phyloP scores from a whole-genome alignment of 2,888 invertebrate genomes.

The Cylloceria caligata region DNA sequence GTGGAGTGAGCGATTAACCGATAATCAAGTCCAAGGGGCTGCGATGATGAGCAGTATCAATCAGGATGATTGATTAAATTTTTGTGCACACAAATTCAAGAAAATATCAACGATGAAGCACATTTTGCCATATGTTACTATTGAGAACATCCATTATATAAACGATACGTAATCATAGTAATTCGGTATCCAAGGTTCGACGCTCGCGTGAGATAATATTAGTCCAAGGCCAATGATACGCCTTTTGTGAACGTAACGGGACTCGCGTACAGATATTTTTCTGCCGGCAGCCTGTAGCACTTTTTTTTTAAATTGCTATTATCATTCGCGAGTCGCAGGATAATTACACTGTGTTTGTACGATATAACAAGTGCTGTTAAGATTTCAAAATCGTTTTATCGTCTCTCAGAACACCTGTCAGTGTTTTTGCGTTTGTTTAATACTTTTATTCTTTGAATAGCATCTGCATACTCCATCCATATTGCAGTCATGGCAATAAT shows the following conservation, averaged over 20 bases:
- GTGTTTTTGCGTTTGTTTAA: not conserved
- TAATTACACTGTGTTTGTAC: slow-evolving; percentile 9
- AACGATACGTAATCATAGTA: slow-evolving; percentile 25
- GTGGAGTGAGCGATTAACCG: not conserved
- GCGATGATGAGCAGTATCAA: not conserved
- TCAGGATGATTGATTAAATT: not conserved
- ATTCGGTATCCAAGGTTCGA: slow-evolving; percentile 28
- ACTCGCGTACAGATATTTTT: slow-evolving; percentile 25
- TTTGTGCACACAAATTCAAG: not conserved
- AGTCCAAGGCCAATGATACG: slow-evolving; percentile 49
- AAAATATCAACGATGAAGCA: not conserved
- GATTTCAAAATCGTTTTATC: slow-evolving; percentile 3
- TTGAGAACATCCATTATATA: slow-evolving; percentile 1
- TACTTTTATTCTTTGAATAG: not conserved
- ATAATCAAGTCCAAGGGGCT: not conserved
- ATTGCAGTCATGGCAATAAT: too few species aligned
- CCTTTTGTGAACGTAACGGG: slow-evolving; percentile 35
- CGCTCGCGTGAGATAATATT: slow-evolving; percentile 44
- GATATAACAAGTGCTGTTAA: not conserved
- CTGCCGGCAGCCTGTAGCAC: not conserved
- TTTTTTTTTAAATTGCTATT: slow-evolving; percentile 9
- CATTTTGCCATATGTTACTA: not conserved
- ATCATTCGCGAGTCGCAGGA: slow-evolving; percentile 13
- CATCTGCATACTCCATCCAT: too few species aligned
- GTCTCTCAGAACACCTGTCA: not conserved